These are phyloP conservation scores for Linhomoeus sp. DNA, from an alignment of 2,888 invertebrate species.

Conservation along the genomic window DNA sequence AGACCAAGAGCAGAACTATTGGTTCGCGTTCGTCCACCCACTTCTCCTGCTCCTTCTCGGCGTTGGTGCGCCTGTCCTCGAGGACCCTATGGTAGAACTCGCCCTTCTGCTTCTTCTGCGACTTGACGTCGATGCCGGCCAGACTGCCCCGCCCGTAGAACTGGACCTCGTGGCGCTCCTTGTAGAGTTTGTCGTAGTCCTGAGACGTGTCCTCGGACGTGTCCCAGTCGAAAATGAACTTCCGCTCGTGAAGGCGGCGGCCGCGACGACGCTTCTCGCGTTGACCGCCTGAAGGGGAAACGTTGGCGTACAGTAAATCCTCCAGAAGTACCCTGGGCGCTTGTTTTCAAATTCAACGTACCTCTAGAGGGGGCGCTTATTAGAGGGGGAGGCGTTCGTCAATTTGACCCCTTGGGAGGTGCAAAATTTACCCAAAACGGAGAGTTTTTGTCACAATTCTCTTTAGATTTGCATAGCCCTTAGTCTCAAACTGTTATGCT, in stretches of 20 bases:
- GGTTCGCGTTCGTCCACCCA: conserved; percentile 52
- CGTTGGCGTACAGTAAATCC: conserved; percentile 45
- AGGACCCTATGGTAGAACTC: conserved; percentile 88
- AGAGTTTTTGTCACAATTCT: too few relatives aligned
- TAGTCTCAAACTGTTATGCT: too few relatives aligned
- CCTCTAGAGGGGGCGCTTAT: too few relatives aligned
- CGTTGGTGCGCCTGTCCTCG: conserved; percentile 80
- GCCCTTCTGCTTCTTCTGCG: conserved; percentile 57
- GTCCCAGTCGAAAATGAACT: conserved; percentile 99
- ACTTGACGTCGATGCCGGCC: conserved; percentile 43
- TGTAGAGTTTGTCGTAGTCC: conserved; percentile 90
- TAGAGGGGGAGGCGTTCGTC: too few relatives aligned
- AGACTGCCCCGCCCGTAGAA: conserved; percentile 94
- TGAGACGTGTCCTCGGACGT: conserved; percentile 92
- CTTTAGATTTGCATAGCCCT: too few relatives aligned
- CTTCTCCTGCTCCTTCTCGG: conserved; percentile 89
- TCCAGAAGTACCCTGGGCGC: background rate
- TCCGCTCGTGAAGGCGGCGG: conserved; percentile 79
- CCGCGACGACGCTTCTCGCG: conserved; percentile 73
- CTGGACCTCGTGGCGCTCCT: conserved; percentile 85
- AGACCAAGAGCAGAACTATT: conserved; percentile 33
- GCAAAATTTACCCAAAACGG: too few relatives aligned
- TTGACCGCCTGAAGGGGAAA: conserved; percentile 69
- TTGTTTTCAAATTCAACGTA: background rate
- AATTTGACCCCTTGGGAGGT: background rate